These are phyloP conservation scores for Chymomyza fuscimana DNA, from an alignment of 2,888 invertebrate genomes.

Conservation along the genomic window DNA sequence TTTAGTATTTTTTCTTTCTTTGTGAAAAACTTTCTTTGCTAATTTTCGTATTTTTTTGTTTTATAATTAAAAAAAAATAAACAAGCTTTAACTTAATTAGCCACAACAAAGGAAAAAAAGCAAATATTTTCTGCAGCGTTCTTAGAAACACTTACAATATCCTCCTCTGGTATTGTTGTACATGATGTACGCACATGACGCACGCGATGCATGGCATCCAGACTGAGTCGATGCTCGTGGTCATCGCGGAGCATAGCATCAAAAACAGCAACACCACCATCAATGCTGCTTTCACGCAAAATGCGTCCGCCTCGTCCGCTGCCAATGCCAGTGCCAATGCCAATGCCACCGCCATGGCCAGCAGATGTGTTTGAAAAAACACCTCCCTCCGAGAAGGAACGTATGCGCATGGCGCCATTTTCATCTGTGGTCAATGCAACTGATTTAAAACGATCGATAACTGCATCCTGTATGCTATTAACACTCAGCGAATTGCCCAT, in stretches of 20 bases:
- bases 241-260: conserved; percentile 62
- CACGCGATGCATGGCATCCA: conserved; percentile 70
- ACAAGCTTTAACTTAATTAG: too few species aligned
- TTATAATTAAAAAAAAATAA: too few species aligned
- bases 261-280: conserved; percentile 63
- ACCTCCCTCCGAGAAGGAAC: conserved; percentile 75
- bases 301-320: conserved; percentile 64
- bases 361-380: conserved; percentile 33
- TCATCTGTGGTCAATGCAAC: conserved; percentile 74
- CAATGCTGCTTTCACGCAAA: conserved; percentile 61
- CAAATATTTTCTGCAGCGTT: not conserved
- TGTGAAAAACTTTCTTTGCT: too few species aligned
- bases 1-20: too few species aligned
- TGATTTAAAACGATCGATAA: conserved; percentile 75
- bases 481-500: conserved; percentile 75
- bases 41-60: too few species aligned
- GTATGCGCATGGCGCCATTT: conserved; percentile 72
- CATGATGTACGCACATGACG: conserved; percentile 75
- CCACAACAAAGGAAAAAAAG: not conserved
- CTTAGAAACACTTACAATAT: conserved; percentile 66
- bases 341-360: conserved; percentile 35
- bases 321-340: conserved; percentile 15
- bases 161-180: conserved; percentile 76
- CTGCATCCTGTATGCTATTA: conserved; percentile 71
- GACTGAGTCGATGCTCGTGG: conserved; percentile 72